Evolutionary conservation across 2,797 vertebrate species (phyloP).

Genomic region (Ptychadena robeensis): DNA sequence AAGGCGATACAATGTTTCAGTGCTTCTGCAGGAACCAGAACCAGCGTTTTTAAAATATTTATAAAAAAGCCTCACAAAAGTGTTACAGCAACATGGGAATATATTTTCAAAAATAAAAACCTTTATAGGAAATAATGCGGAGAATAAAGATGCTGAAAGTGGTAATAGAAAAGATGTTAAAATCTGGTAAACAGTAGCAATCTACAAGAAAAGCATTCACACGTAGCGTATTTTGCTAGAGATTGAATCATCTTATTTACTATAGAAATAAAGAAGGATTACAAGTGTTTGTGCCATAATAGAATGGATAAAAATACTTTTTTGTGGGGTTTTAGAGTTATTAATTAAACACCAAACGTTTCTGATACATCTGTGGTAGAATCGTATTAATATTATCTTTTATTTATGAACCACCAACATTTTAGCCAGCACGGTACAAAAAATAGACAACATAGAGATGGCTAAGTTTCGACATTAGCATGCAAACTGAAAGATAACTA

Average conservation of each 20-base stretch:
- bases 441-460: too few relatives aligned
- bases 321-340: too few relatives aligned
- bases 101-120: neutral
- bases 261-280: too few relatives aligned
- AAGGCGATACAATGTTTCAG: neutral
- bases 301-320: too few relatives aligned
- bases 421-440: too few relatives aligned
- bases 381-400: too few relatives aligned
- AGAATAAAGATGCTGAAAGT: neutral
- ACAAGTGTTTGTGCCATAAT: too few relatives aligned
- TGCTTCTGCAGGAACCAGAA: neutral
- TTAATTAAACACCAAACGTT: too few relatives aligned
- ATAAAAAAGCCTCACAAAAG: conserved; percentile 8
- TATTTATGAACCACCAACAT: too few relatives aligned
- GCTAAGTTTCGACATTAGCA: too few relatives aligned
- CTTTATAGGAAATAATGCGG: conserved; percentile 5
- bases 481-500: too few relatives aligned
- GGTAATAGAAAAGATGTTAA: neutral
- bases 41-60: conserved; percentile 1
- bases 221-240: neutral
- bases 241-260: neutral
- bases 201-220: neutral
- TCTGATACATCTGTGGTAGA: too few relatives aligned
- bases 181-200: neutral
- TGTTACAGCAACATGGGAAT: neutral